Evolutionary conservation across 1,140 invertebrate species (phyloP).

Genomic region (Triops cancriformis): DNA sequence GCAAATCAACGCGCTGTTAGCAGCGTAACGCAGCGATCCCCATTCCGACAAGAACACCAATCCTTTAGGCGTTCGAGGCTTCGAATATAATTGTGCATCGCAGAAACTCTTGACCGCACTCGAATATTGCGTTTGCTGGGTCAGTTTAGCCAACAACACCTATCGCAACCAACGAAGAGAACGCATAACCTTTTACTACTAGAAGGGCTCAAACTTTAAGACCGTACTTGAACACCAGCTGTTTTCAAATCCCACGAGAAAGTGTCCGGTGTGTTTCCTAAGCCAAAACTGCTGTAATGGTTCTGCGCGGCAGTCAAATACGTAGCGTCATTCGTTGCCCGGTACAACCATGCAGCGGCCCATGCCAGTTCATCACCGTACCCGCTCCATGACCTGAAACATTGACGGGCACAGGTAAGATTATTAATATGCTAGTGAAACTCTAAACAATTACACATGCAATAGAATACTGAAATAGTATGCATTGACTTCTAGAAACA

Average conservation of each 20-base stretch:
- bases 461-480: constrained; percentile 55
- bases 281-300: constrained; percentile 19
- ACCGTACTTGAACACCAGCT: constrained; percentile 22
- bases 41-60: constrained; percentile 34
- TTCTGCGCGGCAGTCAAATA: constrained; percentile 25
- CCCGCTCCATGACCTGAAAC: constrained; percentile 36
- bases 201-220: not conserved
- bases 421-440: constrained; percentile 52
- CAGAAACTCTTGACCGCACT: constrained; percentile 29
- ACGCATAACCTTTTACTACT: not conserved
- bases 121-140: constrained; percentile 25
- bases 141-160: constrained; percentile 34
- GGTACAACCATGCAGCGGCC: constrained; percentile 38
- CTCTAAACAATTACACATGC: constrained; percentile 48
- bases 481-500: constrained; percentile 47
- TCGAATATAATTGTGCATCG: constrained; percentile 21
- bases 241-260: constrained; percentile 26
- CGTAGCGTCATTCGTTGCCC: constrained; percentile 32
- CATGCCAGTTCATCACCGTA: constrained; percentile 38
- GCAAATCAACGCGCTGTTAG: constrained; percentile 36
- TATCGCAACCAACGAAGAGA: not conserved
- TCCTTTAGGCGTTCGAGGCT: constrained; percentile 34
- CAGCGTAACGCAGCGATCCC: constrained; percentile 34
- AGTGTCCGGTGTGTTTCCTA: constrained; percentile 4
- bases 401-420: constrained; percentile 41